Evolutionary conservation across 2,888 invertebrate genomes (phyloP).

Genomic region (Pyralis farinalis): DNA sequence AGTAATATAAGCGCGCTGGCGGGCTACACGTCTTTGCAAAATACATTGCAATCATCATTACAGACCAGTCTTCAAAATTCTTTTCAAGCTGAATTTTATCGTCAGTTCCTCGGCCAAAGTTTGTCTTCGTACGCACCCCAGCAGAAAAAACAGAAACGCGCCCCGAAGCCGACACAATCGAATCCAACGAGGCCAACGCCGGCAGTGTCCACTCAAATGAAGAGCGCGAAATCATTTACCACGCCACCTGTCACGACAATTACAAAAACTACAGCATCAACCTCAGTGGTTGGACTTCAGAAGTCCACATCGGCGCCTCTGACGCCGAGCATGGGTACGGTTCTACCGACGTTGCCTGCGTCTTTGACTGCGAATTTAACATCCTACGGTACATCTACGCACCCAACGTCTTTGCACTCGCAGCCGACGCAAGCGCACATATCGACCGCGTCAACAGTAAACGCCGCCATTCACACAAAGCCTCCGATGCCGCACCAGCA

Average conservation of each 20-base stretch:
- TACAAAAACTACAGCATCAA: constrained; percentile 35
- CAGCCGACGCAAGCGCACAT: constrained; percentile 57
- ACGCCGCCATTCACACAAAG: constrained; percentile 50
- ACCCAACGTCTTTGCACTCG: constrained; percentile 23
- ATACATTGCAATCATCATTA: constrained; percentile 46
- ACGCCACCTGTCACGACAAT: constrained; percentile 23
- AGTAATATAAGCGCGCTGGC: constrained; percentile 59
- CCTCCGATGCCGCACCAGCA: constrained; percentile 64
- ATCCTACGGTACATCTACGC: constrained; percentile 31
- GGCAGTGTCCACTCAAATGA: constrained; percentile 25
- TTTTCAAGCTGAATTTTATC: constrained; percentile 69
- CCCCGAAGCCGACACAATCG: constrained; percentile 38
- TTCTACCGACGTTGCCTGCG: constrained; percentile 54
- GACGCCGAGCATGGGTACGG: constrained; percentile 64
- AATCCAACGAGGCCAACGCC: constrained; percentile 19
- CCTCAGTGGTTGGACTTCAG: constrained; percentile 35
- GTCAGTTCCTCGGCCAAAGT: constrained; percentile 57
- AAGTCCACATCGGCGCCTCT: constrained; percentile 44
- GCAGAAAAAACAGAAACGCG: constrained; percentile 63
- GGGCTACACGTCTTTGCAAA: constrained; percentile 52
- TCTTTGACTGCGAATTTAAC: constrained; percentile 56
- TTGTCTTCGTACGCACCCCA: constrained; percentile 54
- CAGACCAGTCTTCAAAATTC: constrained; percentile 52
- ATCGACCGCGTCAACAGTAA: constrained; percentile 45
- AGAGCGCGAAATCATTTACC: constrained; percentile 39